These are phyloP conservation scores for Solenodon paradoxus DNA, from an alignment of 2,113 vertebrate genomes.

Conservation along the genomic window DNA sequence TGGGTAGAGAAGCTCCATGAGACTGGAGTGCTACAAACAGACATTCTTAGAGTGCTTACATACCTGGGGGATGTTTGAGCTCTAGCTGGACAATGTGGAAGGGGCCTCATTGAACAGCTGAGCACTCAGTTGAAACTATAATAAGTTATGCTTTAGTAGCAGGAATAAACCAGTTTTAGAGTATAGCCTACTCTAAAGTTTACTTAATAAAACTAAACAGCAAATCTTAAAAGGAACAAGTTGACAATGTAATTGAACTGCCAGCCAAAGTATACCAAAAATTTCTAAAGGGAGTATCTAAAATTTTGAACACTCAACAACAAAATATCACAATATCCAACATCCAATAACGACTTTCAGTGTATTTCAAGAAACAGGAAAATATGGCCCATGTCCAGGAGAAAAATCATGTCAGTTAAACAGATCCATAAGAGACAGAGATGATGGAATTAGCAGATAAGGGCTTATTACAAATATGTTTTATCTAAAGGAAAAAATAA, in stretches of 20 bases:
- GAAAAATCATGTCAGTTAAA: background rate
- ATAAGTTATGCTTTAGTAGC: background rate
- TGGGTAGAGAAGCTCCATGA: background rate
- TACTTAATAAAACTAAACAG: background rate
- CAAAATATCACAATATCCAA: background rate
- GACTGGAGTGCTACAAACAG: background rate
- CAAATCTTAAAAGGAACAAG: background rate
- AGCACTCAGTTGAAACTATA: background rate
- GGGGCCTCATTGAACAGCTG: background rate
- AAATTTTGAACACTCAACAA: background rate
- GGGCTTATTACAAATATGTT: too few relatives aligned
- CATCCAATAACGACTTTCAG: background rate
- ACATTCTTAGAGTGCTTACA: background rate
- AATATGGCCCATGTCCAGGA: background rate
- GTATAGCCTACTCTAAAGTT: background rate
- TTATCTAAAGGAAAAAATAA: background rate
- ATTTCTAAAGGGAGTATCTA: background rate
- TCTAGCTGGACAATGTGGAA: background rate
- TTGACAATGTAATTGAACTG: background rate
- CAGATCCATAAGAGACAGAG: background rate
- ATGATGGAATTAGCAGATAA: too few relatives aligned
- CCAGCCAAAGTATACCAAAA: background rate
- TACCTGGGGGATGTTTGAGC: background rate
- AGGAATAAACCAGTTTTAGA: background rate
- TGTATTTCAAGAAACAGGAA: background rate